Conservation (phyloP, 2,797 vertebrate species). For the Lepilemur ruficaudatus region DNA sequence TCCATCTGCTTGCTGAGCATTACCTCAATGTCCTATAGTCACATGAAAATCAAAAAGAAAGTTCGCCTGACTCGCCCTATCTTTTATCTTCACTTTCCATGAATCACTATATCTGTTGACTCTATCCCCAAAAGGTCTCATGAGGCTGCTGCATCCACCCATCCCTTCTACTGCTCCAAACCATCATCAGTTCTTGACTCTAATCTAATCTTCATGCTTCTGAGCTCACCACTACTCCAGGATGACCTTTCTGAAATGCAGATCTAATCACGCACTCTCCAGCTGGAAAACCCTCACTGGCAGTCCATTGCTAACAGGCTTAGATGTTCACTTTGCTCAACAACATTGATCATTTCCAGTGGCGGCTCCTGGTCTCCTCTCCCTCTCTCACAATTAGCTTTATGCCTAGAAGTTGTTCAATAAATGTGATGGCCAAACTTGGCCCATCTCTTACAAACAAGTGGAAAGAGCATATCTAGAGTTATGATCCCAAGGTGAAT, state of each 20-base stretch:
- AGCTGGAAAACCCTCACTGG: neutral
- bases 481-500: neutral
- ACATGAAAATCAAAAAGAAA: conserved; percentile 15
- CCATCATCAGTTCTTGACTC: neutral
- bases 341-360: neutral
- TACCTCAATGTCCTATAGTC: neutral
- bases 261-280: neutral
- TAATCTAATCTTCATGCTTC: neutral
- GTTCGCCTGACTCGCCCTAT: neutral
- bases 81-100: neutral
- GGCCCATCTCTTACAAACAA: conserved; percentile 21
- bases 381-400: neutral
- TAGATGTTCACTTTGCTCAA: neutral
- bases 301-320: neutral
- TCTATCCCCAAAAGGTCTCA: neutral
- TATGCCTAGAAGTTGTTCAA: neutral
- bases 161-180: neutral
- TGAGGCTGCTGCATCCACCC: neutral
- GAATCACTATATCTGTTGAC: neutral
- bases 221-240: neutral
- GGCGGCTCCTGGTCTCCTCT: neutral
- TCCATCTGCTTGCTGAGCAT: neutral
- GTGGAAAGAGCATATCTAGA: neutral
- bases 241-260: conserved; percentile 10
- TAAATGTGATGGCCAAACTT: neutral